Percentiles rank a stretch among this genome's conserved stretches.
These are phyloP conservation scores for Polylopha cassiicola DNA, from an alignment of 2,888 invertebrate species.

Conservation along the genomic window DNA sequence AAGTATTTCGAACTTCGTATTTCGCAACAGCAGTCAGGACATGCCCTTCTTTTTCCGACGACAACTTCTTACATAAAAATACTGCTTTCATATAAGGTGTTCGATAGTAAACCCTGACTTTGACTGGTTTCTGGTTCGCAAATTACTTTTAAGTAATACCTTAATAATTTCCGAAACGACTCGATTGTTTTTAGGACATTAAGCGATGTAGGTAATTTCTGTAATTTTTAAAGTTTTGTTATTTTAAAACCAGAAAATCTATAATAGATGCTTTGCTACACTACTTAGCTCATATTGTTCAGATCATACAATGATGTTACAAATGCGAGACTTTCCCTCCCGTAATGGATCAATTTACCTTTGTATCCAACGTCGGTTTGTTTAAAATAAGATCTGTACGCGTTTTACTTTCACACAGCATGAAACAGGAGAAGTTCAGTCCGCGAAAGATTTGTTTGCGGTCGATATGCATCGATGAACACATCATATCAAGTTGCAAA, in stretches of 20 bases:
- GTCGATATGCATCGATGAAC: constrained; percentile 16
- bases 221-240: too few species aligned
- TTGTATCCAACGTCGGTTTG: constrained; percentile 20
- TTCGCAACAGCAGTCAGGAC: constrained; percentile 10
- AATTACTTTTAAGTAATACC: too few species aligned
- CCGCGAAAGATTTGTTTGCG: constrained; percentile 19
- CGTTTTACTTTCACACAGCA: constrained; percentile 21
- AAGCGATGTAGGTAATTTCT: too few species aligned
- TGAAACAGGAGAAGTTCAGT: constrained; percentile 17
- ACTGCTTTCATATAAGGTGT: constrained; percentile 12
- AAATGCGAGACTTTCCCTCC: constrained; percentile 20
- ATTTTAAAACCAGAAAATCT: too few species aligned
- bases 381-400: constrained; percentile 21
- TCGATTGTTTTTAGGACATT: too few species aligned
- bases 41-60: constrained; percentile 7
- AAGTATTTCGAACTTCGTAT: constrained; percentile 9
- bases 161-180: too few species aligned
- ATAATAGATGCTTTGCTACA: too few species aligned
- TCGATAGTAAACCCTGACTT: constrained; percentile 1
- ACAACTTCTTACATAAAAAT: constrained; percentile 17
- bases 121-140: background rate
- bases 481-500: constrained; percentile 6
- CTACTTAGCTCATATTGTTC: too few species aligned
- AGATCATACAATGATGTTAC: constrained; percentile 19
- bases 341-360: constrained; percentile 23